Evolutionary conservation across 2,797 vertebrate species (phyloP).

Genomic region (Hyperoplus lanceolatus): DNA sequence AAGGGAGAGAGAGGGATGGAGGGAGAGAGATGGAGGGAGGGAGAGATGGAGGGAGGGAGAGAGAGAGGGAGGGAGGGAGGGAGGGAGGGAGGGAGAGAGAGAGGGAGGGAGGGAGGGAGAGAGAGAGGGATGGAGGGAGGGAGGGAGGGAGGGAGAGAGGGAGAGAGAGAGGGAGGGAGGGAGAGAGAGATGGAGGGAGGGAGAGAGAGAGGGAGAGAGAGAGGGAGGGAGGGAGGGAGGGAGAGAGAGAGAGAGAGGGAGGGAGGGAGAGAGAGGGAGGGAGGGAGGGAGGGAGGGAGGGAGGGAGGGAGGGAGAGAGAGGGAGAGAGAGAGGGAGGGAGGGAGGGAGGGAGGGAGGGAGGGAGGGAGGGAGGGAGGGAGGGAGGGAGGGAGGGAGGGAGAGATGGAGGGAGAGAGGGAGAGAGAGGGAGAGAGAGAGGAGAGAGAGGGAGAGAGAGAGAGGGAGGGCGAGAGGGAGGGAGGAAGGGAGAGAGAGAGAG

Average conservation of each 20-base stretch:
- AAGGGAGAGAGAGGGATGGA: too few relatives aligned
- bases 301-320: background rate
- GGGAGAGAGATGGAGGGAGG: background rate
- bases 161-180: too few relatives aligned
- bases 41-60: background rate
- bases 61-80: background rate
- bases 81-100: too few relatives aligned
- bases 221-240: background rate
- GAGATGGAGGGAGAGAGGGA: too few relatives aligned
- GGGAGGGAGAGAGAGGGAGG: background rate
- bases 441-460: background rate
- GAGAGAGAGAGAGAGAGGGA: background rate
- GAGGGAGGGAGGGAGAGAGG: too few relatives aligned
- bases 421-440: too few relatives aligned
- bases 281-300: too few relatives aligned
- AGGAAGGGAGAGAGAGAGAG: background rate
- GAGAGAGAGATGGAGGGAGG: too few relatives aligned
- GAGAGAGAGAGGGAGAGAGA: too few relatives aligned
- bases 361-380: background rate
- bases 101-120: background rate
- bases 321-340: background rate
- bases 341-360: slow-evolving; percentile 1
- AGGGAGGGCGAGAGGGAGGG: background rate
- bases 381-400: too few relatives aligned
- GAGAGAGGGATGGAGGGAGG: too few relatives aligned